Evolutionary conservation across 2,888 invertebrate genomes (phyloP).

Genomic region (Mythimna vitellina): DNA sequence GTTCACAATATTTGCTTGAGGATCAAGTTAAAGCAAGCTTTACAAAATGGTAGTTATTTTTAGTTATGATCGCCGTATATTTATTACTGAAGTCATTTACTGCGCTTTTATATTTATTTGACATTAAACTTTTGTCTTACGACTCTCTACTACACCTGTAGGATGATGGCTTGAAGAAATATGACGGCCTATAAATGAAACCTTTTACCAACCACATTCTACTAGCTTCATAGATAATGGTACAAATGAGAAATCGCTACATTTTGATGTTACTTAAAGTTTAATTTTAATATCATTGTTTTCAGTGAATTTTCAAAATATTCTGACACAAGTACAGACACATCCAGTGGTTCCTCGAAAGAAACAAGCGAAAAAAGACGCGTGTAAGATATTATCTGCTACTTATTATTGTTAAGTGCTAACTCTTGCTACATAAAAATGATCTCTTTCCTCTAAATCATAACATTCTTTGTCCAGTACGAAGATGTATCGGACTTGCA

Average conservation of each 20-base stretch:
- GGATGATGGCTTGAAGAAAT: too few species aligned
- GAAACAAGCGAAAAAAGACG: conserved; percentile 73
- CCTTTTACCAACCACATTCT: neutral
- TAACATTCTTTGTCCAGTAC: conserved; percentile 64
- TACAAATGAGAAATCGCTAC: neutral
- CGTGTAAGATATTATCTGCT: conserved; percentile 67
- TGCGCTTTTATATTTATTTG: neutral
- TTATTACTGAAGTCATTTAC: neutral
- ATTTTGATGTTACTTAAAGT: neutral
- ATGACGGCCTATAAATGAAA: neutral
- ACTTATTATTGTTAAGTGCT: too few species aligned
- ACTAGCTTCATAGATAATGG: neutral
- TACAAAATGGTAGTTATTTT: neutral
- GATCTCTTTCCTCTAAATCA: neutral
- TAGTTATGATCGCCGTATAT: neutral
- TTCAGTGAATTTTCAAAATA: conserved; percentile 44
- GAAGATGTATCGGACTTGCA: conserved; percentile 72
- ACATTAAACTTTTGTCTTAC: too few species aligned
- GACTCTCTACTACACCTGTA: too few species aligned
- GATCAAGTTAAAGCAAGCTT: neutral
- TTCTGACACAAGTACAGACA: neutral
- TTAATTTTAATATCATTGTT: neutral
- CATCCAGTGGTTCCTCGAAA: conserved; percentile 71
- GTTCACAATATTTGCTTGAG: neutral
- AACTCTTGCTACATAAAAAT: neutral